Percentiles rank a stretch among this genome's conserved stretches.
phyloP scores from a whole-genome alignment of 2,888 invertebrate species.

The Parochlus steinenii region DNA sequence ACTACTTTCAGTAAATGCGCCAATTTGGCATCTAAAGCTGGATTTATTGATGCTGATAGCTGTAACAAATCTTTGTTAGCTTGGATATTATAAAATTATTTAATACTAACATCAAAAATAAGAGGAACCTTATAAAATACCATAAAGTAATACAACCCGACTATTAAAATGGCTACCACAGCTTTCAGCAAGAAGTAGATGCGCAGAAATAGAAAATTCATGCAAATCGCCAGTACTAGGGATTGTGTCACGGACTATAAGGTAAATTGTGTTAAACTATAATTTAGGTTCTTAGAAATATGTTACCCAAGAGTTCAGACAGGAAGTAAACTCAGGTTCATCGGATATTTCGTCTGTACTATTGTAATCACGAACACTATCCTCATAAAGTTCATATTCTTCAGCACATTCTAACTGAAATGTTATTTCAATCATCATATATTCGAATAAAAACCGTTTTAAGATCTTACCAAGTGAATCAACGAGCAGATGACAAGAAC shows the following conservation, averaged over 20 bases:
- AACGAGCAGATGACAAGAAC: slow-evolving; percentile 47
- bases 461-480: slow-evolving; percentile 36
- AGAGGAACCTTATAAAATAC: slow-evolving; percentile 43
- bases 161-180: slow-evolving; percentile 45
- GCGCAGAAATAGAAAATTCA: slow-evolving; percentile 69
- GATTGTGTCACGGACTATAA: slow-evolving; percentile 34
- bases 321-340: slow-evolving; percentile 18
- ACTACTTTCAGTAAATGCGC: slow-evolving; percentile 58
- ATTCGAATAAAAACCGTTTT: background rate
- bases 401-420: no score
- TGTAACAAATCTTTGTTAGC: slow-evolving; percentile 25
- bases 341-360: no score
- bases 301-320: slow-evolving; percentile 29
- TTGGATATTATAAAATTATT: slow-evolving; percentile 8
- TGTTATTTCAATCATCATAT: background rate
- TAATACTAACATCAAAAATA: slow-evolving; percentile 33
- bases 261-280: background rate
- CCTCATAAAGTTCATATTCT: no score
- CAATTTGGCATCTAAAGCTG: slow-evolving; percentile 45
- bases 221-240: slow-evolving; percentile 37
- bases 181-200: slow-evolving; percentile 73
- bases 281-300: slow-evolving; percentile 1
- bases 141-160: slow-evolving; percentile 46
- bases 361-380: no score
- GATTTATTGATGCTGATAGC: slow-evolving; percentile 50